Conservation (phyloP, 2,888 invertebrate species). For the Sesamia inferens region DNA sequence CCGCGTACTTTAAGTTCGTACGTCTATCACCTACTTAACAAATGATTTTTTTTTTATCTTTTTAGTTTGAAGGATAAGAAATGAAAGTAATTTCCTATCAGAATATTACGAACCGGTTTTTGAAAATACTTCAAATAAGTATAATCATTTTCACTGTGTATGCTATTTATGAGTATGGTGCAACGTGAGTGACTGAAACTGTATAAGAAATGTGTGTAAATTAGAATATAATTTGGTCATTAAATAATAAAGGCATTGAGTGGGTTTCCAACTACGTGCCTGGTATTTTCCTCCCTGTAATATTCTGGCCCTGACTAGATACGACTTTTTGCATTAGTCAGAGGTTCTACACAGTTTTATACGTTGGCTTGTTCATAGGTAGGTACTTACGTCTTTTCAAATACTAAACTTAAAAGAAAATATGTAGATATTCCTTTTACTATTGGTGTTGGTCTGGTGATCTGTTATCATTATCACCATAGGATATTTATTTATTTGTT, state of each 20-base stretch:
- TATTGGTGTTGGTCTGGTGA: neutral
- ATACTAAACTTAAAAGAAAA: conserved; percentile 5
- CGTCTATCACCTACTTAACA: too few relatives aligned
- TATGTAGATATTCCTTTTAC: neutral
- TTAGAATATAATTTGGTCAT: conserved; percentile 1
- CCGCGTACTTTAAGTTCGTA: too few relatives aligned
- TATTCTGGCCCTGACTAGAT: conserved; percentile 79
- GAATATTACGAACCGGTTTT: neutral
- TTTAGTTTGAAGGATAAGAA: neutral
- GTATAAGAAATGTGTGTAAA: neutral
- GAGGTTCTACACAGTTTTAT: conserved; percentile 74
- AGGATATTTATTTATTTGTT: neutral
- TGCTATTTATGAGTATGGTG: neutral
- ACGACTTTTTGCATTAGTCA: conserved; percentile 84
- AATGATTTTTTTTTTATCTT: too few relatives aligned
- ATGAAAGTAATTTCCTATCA: neutral
- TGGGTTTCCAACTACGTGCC: conserved; percentile 65
- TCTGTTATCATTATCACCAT: too few relatives aligned
- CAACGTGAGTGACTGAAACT: neutral
- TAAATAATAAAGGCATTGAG: conserved; percentile 22
- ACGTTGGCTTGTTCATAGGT: conserved; percentile 13
- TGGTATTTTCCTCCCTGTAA: conserved; percentile 77
- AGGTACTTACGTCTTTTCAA: neutral
- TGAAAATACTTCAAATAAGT: neutral
- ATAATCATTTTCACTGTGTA: neutral